These are phyloP conservation scores for Esperia sulphurella DNA, from an alignment of 2,888 invertebrate species.

Conservation along the genomic window DNA sequence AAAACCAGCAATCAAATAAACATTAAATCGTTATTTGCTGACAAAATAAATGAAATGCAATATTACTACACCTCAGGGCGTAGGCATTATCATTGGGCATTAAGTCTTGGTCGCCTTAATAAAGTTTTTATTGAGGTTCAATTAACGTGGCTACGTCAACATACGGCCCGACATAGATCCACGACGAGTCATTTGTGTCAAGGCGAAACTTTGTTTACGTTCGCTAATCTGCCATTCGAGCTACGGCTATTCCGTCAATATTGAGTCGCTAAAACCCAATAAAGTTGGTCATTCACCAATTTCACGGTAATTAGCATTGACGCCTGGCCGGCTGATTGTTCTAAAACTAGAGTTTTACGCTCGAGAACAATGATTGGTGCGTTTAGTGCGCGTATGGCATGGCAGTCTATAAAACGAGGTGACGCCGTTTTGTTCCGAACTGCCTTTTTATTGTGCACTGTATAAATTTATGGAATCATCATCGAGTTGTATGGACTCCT, in stretches of 20 bases:
- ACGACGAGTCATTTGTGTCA: slow-evolving; percentile 47
- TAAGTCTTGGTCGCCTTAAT: slow-evolving; percentile 39
- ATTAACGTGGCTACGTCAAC: slow-evolving; percentile 55
- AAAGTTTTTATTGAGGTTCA: slow-evolving; percentile 55
- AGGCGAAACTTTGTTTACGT: slow-evolving; percentile 46
- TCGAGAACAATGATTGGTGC: slow-evolving; percentile 48
- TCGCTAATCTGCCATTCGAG: slow-evolving; percentile 16
- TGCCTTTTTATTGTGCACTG: slow-evolving; percentile 72
- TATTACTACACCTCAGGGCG: slow-evolving; percentile 2
- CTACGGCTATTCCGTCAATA: slow-evolving; percentile 19
- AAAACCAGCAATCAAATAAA: background rate
- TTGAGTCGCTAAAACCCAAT: slow-evolving; percentile 46
- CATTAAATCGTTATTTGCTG: background rate
- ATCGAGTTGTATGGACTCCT: slow-evolving; percentile 73
- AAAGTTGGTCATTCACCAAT: slow-evolving; percentile 48
- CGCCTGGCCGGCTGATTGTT: slow-evolving; percentile 31
- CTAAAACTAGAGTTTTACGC: slow-evolving; percentile 33
- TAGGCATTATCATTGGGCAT: slow-evolving; percentile 14
- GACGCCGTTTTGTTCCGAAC: slow-evolving; percentile 70
- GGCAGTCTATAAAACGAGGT: slow-evolving; percentile 62
- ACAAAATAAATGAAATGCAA: slow-evolving; percentile 2
- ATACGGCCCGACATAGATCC: slow-evolving; percentile 15
- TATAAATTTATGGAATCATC: slow-evolving; percentile 79
- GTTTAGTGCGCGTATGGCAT: slow-evolving; percentile 32
- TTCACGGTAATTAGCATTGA: slow-evolving; percentile 53